These are phyloP conservation scores for Chiloscyllium plagiosum DNA, from an alignment of 2,113 vertebrate genomes.

Conservation along the genomic window DNA sequence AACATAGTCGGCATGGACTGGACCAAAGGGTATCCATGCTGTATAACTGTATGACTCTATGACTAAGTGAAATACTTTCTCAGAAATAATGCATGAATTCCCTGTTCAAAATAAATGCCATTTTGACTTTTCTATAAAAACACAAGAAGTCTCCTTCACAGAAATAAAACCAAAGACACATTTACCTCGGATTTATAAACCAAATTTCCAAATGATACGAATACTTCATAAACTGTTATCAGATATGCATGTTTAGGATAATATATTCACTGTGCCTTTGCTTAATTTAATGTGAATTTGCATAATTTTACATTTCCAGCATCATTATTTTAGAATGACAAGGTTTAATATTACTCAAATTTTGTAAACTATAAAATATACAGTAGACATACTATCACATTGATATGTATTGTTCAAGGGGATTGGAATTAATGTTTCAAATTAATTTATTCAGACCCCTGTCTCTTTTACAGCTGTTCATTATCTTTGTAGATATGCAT, in stretches of 20 bases:
- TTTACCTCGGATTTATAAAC: too few relatives aligned
- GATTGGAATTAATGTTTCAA: conserved; percentile 6
- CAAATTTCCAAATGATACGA: too few relatives aligned
- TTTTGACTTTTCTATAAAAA: too few relatives aligned
- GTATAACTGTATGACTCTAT: too few relatives aligned
- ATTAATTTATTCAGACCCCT: background rate
- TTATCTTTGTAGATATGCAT: background rate
- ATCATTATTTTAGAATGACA: background rate
- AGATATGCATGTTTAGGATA: background rate
- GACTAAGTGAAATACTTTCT: too few relatives aligned
- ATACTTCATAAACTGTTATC: too few relatives aligned
- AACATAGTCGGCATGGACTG: too few relatives aligned
- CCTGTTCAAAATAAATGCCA: too few relatives aligned
- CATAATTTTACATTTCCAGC: background rate
- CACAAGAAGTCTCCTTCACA: too few relatives aligned
- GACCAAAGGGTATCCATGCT: too few relatives aligned
- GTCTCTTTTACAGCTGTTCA: background rate
- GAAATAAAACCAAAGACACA: too few relatives aligned
- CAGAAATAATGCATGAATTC: too few relatives aligned
- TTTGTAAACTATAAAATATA: background rate
- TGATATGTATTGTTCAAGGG: background rate
- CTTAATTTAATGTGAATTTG: background rate
- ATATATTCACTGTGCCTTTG: background rate
- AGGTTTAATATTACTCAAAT: background rate
- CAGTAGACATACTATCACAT: background rate